Conservation (phyloP, 2,797 vertebrate species). For the Heteromormyrus szaboi region DNA sequence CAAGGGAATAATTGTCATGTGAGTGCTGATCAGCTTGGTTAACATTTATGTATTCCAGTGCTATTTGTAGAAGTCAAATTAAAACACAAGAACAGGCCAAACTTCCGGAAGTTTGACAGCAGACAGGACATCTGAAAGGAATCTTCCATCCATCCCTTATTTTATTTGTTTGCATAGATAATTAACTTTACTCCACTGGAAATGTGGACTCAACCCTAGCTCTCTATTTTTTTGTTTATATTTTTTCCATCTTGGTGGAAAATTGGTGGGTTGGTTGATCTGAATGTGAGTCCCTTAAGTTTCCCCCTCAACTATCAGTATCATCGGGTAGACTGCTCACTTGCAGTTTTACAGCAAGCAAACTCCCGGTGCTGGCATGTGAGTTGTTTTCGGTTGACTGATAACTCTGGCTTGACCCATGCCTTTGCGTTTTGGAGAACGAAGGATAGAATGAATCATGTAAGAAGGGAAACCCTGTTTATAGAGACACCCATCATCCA, state of each 20-base stretch:
- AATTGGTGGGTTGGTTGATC: constrained; percentile 37
- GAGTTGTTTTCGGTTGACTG: not conserved
- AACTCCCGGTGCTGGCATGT: not conserved
- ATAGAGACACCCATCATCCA: not conserved
- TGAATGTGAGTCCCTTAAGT: not conserved
- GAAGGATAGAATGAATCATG: not conserved
- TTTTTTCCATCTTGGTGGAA: not conserved
- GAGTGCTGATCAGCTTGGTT: constrained; percentile 31
- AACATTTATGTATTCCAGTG: constrained; percentile 34
- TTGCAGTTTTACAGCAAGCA: not conserved
- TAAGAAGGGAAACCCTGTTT: not conserved
- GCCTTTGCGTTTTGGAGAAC: not conserved
- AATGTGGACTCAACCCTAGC: constrained; percentile 42
- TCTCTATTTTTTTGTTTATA: constrained; percentile 28
- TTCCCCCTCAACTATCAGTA: not conserved
- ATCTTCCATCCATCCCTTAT: not conserved
- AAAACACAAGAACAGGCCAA: constrained; percentile 41
- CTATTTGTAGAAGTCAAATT: constrained; percentile 34
- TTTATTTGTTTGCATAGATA: constrained; percentile 51
- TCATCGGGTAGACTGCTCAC: not conserved
- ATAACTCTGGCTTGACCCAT: not conserved
- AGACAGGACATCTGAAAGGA: constrained; percentile 20
- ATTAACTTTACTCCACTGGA: constrained; percentile 44
- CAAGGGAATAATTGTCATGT: not conserved
- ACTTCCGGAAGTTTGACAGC: constrained; percentile 47